Evolutionary conservation across 2,797 vertebrate species (phyloP).

Genomic region (Hoplostethus mediterraneus): DNA sequence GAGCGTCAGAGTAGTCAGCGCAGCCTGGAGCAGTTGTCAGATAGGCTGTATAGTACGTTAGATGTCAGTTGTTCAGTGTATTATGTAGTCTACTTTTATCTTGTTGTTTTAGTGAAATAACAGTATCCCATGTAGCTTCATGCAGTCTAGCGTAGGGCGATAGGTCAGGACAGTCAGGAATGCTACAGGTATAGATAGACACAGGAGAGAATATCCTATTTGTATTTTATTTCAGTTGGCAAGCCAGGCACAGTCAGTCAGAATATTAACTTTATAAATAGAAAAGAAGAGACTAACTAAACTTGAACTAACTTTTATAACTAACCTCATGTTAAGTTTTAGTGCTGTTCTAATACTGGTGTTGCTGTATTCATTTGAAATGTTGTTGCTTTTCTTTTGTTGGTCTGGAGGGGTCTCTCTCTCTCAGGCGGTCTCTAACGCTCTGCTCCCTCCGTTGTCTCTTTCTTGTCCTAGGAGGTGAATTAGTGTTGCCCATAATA

Average conservation of each 20-base stretch:
- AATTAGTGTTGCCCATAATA: conserved; percentile 97
- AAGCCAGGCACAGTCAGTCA: conserved; percentile 56
- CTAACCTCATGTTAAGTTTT: conserved; percentile 82
- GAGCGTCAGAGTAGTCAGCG: conserved; percentile 63
- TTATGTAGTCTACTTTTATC: conserved; percentile 67
- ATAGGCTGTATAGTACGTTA: conserved; percentile 69
- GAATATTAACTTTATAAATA: conserved; percentile 73
- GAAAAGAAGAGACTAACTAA: conserved; percentile 75
- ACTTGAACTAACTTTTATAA: conserved; percentile 69
- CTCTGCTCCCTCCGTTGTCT: conserved; percentile 78
- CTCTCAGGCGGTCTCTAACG: conserved; percentile 68
- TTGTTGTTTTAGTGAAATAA: conserved; percentile 68
- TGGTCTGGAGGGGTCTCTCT: conserved; percentile 48
- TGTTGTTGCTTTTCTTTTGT: conserved; percentile 60
- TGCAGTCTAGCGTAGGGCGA: conserved; percentile 56
- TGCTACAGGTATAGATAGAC: conserved; percentile 18
- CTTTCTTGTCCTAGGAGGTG: conserved; percentile 93
- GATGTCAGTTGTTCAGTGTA: conserved; percentile 73
- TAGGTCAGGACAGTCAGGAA: conserved; percentile 62
- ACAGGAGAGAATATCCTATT: conserved; percentile 58
- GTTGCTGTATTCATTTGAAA: conserved; percentile 76
- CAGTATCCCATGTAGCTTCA: conserved; percentile 50
- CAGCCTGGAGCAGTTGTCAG: conserved; percentile 62
- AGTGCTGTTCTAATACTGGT: conserved; percentile 84
- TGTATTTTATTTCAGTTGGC: conserved; percentile 56